phyloP scores from a whole-genome alignment of 1,140 invertebrate species.

The Heliconius melpomene region DNA sequence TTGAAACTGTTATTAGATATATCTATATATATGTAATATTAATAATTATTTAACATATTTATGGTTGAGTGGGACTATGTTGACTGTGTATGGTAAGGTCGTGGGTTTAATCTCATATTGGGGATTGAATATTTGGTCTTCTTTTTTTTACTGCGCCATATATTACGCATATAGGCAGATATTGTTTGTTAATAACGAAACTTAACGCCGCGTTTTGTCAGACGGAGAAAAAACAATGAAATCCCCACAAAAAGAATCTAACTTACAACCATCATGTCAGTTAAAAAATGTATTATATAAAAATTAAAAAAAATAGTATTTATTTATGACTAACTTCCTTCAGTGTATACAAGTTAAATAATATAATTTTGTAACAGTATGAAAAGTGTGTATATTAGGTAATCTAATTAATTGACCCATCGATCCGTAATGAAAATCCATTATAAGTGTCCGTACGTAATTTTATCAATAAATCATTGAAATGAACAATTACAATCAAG shows the following conservation, averaged over 20 bases:
- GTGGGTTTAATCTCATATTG: too few species aligned
- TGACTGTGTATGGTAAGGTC: too few species aligned
- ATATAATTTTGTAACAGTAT: constrained; percentile 24
- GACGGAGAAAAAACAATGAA: background rate
- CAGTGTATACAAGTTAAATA: background rate
- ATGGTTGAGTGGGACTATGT: too few species aligned
- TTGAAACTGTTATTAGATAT: background rate
- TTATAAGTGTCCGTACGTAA: constrained; percentile 34
- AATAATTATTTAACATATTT: too few species aligned
- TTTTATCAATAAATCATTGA: constrained; percentile 32
- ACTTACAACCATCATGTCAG: too few species aligned
- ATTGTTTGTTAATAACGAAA: background rate
- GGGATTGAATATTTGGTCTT: too few species aligned
- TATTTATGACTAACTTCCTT: background rate
- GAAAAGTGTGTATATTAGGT: constrained; percentile 22
- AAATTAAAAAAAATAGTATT: background rate
- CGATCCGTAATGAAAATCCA: constrained; percentile 32
- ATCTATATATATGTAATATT: background rate
- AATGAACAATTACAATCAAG: constrained; percentile 26
- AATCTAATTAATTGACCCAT: constrained; percentile 29
- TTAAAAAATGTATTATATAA: too few species aligned
- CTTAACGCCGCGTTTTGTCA: background rate
- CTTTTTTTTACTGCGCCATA: too few species aligned
- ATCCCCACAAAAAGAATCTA: too few species aligned
- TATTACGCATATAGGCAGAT: background rate